Conservation (phyloP, 2,888 invertebrate genomes). For the Camponotus fellah region DNA sequence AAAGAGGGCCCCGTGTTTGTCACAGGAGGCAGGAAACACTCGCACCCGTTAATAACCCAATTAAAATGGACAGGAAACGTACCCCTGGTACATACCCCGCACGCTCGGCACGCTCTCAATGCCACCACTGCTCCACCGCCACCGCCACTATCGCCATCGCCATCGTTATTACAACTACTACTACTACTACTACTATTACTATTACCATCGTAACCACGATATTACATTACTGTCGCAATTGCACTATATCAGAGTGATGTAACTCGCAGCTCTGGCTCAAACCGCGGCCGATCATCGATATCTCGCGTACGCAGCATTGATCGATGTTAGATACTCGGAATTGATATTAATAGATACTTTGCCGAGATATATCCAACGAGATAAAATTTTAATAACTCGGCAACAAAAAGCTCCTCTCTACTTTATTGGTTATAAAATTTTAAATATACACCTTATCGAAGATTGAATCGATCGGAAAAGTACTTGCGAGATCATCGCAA, state of each 20-base stretch:
- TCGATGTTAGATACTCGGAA: neutral
- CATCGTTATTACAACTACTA: conserved; percentile 44
- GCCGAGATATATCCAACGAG: neutral
- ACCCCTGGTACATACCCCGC: conserved; percentile 57
- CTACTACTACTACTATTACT: neutral
- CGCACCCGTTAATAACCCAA: conserved; percentile 81
- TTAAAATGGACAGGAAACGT: conserved; percentile 80
- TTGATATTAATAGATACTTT: neutral
- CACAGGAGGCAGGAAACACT: conserved; percentile 81
- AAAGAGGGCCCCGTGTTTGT: conserved; percentile 73
- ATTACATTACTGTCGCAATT: conserved; percentile 33
- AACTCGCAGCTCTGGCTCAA: conserved; percentile 18
- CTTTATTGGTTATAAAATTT: neutral
- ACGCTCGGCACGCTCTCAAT: conserved; percentile 39
- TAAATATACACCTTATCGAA: neutral
- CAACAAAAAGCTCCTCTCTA: neutral
- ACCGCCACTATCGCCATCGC: conserved; percentile 20
- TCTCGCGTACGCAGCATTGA: neutral
- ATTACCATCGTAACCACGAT: neutral
- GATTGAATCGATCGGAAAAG: neutral
- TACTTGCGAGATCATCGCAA: neutral
- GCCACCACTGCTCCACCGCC: conserved; percentile 60
- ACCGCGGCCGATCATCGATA: conserved; percentile 29
- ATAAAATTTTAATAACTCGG: neutral
- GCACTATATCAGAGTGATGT: conserved; percentile 24